Percentiles rank a stretch among this genome's conserved stretches.
phyloP scores from a whole-genome alignment of 2,888 invertebrate genomes.

The Tubulanus polymorphus region DNA sequence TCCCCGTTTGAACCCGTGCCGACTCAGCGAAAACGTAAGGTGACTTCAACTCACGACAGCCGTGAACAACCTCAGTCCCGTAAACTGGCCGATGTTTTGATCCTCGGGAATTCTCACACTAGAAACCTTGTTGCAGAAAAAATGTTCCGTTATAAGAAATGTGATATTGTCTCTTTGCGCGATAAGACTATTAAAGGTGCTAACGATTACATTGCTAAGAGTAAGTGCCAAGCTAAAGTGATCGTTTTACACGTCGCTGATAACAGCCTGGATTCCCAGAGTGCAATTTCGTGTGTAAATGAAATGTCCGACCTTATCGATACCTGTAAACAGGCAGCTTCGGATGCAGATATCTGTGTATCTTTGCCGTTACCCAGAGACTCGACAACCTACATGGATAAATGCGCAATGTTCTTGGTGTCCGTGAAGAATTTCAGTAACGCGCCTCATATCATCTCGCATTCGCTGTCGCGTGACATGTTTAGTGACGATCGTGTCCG shows the following conservation, averaged over 20 bases:
- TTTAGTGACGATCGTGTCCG: background rate
- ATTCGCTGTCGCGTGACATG: background rate
- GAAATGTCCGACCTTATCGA: background rate
- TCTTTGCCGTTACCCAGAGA: background rate
- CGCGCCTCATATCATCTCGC: background rate
- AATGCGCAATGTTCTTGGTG: background rate
- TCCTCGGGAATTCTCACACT: too few species aligned
- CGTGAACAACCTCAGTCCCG: too few species aligned
- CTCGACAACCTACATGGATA: background rate
- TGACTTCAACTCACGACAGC: too few species aligned
- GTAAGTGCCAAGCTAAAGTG: too few species aligned
- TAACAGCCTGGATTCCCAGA: background rate
- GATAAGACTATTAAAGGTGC: too few species aligned
- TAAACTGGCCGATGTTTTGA: too few species aligned
- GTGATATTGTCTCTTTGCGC: too few species aligned
- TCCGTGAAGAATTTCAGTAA: background rate
- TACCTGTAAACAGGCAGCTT: background rate
- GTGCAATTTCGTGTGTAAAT: background rate
- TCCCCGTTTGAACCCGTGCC: too few species aligned
- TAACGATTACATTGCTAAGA: too few species aligned
- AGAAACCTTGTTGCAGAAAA: too few species aligned
- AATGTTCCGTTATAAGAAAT: too few species aligned
- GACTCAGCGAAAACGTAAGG: too few species aligned
- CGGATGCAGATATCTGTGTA: background rate
- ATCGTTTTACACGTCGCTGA: background rate